Conservation (phyloP, 2,888 invertebrate species). For the Tetropium fuscum region DNA sequence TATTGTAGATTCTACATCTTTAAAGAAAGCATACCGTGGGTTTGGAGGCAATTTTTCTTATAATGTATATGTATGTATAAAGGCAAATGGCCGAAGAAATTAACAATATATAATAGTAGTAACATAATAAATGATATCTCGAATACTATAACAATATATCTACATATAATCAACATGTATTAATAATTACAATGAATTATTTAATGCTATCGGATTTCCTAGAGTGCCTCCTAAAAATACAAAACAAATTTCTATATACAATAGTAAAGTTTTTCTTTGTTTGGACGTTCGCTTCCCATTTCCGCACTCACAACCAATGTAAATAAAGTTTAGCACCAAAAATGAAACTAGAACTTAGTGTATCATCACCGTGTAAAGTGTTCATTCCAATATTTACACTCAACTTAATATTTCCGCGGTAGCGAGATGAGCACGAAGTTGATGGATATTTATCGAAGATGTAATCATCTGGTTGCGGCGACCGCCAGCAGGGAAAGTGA, state of each 20-base stretch:
- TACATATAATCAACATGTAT: slow-evolving; percentile 58
- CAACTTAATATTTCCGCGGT: slow-evolving; percentile 24
- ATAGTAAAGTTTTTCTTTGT: slow-evolving; percentile 32
- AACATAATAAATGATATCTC: slow-evolving; percentile 34
- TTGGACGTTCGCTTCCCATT: slow-evolving; percentile 38
- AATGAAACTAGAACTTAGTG: slow-evolving; percentile 30
- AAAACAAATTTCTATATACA: slow-evolving; percentile 52
- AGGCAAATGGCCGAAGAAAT: slow-evolving; percentile 7
- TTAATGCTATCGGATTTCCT: slow-evolving; percentile 45
- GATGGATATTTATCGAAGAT: slow-evolving; percentile 48
- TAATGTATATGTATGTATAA: slow-evolving; percentile 11
- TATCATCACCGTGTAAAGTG: slow-evolving; percentile 16
- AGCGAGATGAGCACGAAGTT: slow-evolving; percentile 41
- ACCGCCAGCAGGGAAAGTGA: slow-evolving; percentile 52
- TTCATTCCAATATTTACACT: slow-evolving; percentile 27
- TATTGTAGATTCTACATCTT: too few species aligned
- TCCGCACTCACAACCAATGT: slow-evolving; percentile 44
- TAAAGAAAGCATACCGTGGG: too few species aligned
- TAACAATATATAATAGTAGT: slow-evolving; percentile 26
- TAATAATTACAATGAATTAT: slow-evolving; percentile 55
- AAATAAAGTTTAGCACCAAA: slow-evolving; percentile 47
- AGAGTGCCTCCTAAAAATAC: slow-evolving; percentile 50
- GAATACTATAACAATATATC: slow-evolving; percentile 52
- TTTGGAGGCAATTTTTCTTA: too few species aligned
- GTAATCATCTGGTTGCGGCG: slow-evolving; percentile 60